Base-by-base conservation (phyloP, 2,888 invertebrate genomes). In the Lasioglossum villosulum region DNA sequence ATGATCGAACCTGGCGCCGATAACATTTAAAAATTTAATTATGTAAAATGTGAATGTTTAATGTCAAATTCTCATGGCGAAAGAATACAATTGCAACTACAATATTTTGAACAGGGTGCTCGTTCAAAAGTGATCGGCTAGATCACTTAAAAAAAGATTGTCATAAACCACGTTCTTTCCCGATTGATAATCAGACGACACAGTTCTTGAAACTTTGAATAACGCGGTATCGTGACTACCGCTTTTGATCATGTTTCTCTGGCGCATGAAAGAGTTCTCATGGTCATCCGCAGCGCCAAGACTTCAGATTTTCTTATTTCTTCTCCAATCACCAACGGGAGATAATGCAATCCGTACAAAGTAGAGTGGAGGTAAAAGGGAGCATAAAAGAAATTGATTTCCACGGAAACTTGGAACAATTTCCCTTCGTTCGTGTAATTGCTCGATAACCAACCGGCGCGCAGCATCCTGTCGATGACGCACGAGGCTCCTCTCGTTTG, bases 291-390 rank as follows among this genome's bases (percentile, higher is more conserved):
- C 56, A 8, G 59, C 23, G 19, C 8, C 34, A 19, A 12, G 70
- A 42, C 10, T 71, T 16, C 27, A 10, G 30, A 19, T 19, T 19
- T 19, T 70, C 19, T 42, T 45, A n/a, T 48, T 77, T 63, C 37
- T 27, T 23, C 39, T n/a, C 30, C 66, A 30, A 66, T 66, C 19
- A 34, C 12, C 42, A 59, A 45, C 59, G 72, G 72, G 6, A 59
- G 42, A 78, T 78, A 63, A 78, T 73, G 14, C 39, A 4, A 30
- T 27, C 30, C 63, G 45, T 30, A 34, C 30, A 66, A 78, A 42
- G 59, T 34, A 30, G 37, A 70, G 10, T 12, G 14, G 42, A 59
- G 59, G 10, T 23, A 45, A 42, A 37, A 59, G 59, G 19, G 59
- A 48, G 56, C 59, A 19, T 23, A 19, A 30, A 56, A 52, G 34